Conservation (phyloP, 2,113 vertebrate species). For the Paratilapia polleni region DNA sequence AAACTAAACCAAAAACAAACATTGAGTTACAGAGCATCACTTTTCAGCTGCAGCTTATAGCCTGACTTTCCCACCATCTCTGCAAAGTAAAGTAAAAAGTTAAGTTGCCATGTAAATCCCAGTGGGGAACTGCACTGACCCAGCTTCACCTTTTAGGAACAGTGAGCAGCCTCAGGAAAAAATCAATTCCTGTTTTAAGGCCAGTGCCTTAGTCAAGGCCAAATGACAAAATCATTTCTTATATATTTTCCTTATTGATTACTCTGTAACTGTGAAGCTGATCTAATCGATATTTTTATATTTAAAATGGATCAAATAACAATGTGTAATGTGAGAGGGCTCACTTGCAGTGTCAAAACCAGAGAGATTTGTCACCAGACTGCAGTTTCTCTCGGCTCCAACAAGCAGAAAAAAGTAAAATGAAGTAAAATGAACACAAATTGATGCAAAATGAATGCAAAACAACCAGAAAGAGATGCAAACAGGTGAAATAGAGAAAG, state of each 20-base stretch:
- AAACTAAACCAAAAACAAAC: not conserved
- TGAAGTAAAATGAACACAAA: not conserved
- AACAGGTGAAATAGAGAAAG: not conserved
- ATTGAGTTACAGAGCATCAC: not conserved
- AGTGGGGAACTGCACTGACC: not conserved
- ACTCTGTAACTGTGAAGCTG: not conserved
- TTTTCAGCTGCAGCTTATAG: not conserved
- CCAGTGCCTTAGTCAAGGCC: not conserved
- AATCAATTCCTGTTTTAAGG: not conserved
- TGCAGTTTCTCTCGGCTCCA: not conserved
- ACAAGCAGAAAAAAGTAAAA: not conserved
- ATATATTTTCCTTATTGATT: not conserved
- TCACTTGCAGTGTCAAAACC: not conserved
- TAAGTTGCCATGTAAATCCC: not conserved
- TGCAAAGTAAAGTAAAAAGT: conserved; percentile 4
- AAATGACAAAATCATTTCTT: not conserved
- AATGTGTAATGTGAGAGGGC: not conserved
- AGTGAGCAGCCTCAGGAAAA: not conserved
- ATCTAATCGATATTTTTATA: not conserved
- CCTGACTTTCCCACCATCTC: not conserved
- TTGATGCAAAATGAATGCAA: not conserved
- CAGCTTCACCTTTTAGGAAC: not conserved
- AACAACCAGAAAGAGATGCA: not conserved
- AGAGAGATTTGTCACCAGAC: not conserved
- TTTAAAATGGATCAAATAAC: conserved; percentile 6